These are phyloP conservation scores for Yponomeuta sedellus DNA, from an alignment of 2,888 invertebrate genomes.

Conservation along the genomic window DNA sequence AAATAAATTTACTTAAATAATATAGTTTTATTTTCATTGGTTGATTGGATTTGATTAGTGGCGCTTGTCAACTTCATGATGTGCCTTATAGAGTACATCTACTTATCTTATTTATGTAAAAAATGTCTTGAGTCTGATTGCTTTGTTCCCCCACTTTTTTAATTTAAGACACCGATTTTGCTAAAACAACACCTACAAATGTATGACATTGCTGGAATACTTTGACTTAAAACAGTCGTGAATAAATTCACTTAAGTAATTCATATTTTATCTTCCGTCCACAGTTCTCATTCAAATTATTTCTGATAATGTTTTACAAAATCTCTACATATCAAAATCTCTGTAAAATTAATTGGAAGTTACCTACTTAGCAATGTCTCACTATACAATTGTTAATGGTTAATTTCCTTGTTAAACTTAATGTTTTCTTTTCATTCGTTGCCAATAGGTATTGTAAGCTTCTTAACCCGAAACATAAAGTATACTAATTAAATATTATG, in stretches of 20 bases:
- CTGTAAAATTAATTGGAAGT: no score
- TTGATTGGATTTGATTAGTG: no score
- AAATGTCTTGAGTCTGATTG: no score
- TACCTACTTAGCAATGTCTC: background rate
- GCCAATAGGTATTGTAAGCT: background rate
- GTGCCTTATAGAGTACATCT: no score
- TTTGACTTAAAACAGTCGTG: background rate
- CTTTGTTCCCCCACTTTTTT: no score
- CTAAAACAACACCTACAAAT: no score
- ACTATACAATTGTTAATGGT: background rate
- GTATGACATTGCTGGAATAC: background rate
- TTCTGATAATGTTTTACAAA: conserved; percentile 3
- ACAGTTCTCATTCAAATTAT: conserved; percentile 13
- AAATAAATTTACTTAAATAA: no score
- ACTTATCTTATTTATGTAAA: no score
- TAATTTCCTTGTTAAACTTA: background rate
- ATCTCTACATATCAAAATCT: background rate
- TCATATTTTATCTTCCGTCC: conserved; percentile 26
- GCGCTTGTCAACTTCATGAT: no score
- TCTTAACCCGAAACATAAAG: background rate
- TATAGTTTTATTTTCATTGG: no score
- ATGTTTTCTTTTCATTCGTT: background rate
- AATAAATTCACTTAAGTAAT: conserved; percentile 2
- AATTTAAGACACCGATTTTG: no score
- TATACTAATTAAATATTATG: background rate